Base-by-base conservation (phyloP, 2,113 vertebrate species). In the Leiothrix lutea region DNA sequence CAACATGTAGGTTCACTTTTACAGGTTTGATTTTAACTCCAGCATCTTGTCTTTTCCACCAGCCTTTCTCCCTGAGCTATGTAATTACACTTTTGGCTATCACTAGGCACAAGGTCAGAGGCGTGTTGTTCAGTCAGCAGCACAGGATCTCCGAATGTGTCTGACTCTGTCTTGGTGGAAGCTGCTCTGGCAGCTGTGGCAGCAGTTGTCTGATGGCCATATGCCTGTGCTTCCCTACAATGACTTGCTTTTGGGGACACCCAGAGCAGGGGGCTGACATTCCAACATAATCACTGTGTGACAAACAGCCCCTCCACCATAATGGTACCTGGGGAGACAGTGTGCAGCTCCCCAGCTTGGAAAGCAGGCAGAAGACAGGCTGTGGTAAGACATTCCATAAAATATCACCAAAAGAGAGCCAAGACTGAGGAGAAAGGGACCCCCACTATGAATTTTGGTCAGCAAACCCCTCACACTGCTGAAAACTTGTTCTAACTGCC, bases 101-200 rank as follows among this genome's bases (percentile, higher is more conserved):
- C 7, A 9, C 40, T 5, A 66, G 29, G 29, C 47, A 66, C 14
- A 29, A 33, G 40, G 36, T 21, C 36, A 53, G 67, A 67, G 21
- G 44, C 6, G 44, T 17, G 19, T 12, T 21, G 86, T n/a, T 24
- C 29, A 71, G 36, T 9, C 29, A 61, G 18, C 56, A 40, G 56
- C 0, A 2, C 0, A 0, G 20, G 42, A 1, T 58, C 48, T 51
- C 21, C 0, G 1, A 9, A 47, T 1, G 1, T 2, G 31, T 23
- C 72, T 47, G 48, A 44, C 22, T 53, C 51, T 71, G 22, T 62
- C 53, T 50, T 1, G 3, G 15, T 7, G 14, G 26, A 40, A 70
- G 31, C 11, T 65, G 35, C 23, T 47, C 50, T 78, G 47, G 23
- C 23, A 36, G 17, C 25, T 2, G 1, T 35, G 14, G 48, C 28